Base-by-base conservation (phyloP, 2,113 vertebrate genomes). In the Xiphophorus hellerii region DNA sequence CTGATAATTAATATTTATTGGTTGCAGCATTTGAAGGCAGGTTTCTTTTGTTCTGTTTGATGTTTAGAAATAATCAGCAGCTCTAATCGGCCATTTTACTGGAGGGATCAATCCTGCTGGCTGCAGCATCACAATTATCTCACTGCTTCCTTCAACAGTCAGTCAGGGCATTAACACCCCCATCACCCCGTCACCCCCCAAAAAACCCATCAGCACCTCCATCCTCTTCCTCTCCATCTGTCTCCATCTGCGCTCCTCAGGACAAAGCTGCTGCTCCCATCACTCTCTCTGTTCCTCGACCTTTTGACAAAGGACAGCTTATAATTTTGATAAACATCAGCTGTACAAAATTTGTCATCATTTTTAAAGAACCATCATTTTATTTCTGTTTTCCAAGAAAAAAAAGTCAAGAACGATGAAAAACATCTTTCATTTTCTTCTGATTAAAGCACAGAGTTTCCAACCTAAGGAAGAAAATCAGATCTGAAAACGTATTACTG, bases 41-140 rank as follows among this genome's bases (percentile, higher is more conserved):
- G 22, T 54, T n/a, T 9, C 7, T 5, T 22, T 54, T 54, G 51
- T 33, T 31, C 20, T 31, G 29, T 63, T 65, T 10, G 51, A n/a
- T 22, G 22, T n/a, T 54, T n/a, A 17, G 10, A 44, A 75, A 62
- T 62, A 63, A 69, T 51, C 37, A 51, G 20, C 1, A 65, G n/a
- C 42, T 48, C 6, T 67, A 10, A 67, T 28, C n/a, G 1, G n/a
- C 42, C n/a, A 4, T 28, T 17, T 37, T 37, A 12, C 25, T 17
- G 66, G 75, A 66, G 63, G 82, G 69, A 86, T 87, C 80, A 85
- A 91, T 73, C 61, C 79, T 67, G 62, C 66, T 94, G 95, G 33
- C 95, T 95, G 78, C 95, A 79, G 95, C 95, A 84, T 93, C 93
- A 62, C 94, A 96, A 83, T 94, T 92, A 91, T 85, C 79, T 67